Evolutionary conservation across 2,797 vertebrate species (phyloP), one percentile per base, ranked within the genome.

Genomic region (Tachyglossus aculeatus): DNA sequence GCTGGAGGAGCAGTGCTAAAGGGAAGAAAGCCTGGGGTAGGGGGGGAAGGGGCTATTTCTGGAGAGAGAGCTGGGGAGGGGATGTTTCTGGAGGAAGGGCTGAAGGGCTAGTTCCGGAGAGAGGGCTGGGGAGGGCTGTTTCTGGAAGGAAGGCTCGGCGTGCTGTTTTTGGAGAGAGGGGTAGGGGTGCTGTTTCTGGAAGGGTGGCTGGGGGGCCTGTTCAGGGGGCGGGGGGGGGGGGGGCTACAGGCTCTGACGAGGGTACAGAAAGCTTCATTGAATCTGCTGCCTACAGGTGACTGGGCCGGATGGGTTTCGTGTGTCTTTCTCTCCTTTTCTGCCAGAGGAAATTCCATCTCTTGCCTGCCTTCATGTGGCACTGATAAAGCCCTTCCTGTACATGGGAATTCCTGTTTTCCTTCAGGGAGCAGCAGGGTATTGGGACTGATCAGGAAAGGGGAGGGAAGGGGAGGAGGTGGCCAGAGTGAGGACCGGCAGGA

Each of bases 351-450:
- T 97, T 96, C 96, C 96, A 95, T 95, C 94, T 95, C 93, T 94
- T 94, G 95, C 89, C 95, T 96, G 94, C 93, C 95, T 96, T 96
- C 94, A 91, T 96, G 96, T 95, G 95, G 93, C 94, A 94, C 96
- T 96, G 97, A 97, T 97, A 97, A 98, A 98, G 95, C 95, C 92
- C 92, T 98, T 98, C 96, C 96, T 97, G 96, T 96, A 96, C 96
- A 96, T 94, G 95, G 95, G 94, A 97, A 96, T 95, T 96, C 95
- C 96, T 94, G 95, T 96, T 98, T 96, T 95, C 94, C 94, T 90
- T 93, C 93, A 92, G 91, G 91, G 92, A 91, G 84, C 91, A 90
- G 91, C 91, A 90, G 91, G 94, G 93, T 91, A 94, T 91, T 90
- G 90, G 92, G 93, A 95, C 94, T 90, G 93, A 94, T 93, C 94